Percentiles rank a stretch among this genome's conserved stretches.
Evolutionary conservation across 2,888 invertebrate species (phyloP).

Genomic region (Lasius platythorax): DNA sequence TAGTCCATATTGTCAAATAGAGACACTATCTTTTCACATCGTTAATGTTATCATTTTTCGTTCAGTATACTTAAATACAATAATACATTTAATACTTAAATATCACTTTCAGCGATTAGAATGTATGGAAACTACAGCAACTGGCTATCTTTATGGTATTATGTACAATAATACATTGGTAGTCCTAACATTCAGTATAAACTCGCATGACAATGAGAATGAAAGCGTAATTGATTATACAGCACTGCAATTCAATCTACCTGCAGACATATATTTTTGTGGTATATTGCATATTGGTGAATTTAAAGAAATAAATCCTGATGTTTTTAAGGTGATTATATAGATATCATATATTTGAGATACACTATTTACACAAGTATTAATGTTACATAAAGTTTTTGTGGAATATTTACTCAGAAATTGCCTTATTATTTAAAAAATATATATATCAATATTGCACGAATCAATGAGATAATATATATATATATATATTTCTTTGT

Average conservation of each 20-base stretch:
- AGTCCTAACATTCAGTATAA: conserved; percentile 90
- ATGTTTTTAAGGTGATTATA: conserved; percentile 88
- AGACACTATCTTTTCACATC: conserved; percentile 4
- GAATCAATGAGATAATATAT: not conserved
- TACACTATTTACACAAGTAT: not conserved
- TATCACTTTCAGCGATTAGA: conserved; percentile 89
- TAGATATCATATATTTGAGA: conserved; percentile 83
- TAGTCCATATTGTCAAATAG: conserved; percentile 32
- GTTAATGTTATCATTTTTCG: not conserved
- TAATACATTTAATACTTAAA: not conserved
- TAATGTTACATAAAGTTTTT: conserved; percentile 9
- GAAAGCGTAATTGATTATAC: conserved; percentile 85
- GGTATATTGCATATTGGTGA: conserved; percentile 91
- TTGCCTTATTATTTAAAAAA: not conserved
- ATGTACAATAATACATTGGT: conserved; percentile 91
- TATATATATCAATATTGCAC: not conserved
- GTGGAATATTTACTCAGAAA: not conserved
- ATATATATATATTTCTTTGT: conserved; percentile 15
- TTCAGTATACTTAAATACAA: conserved; percentile 33
- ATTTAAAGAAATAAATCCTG: conserved; percentile 88
- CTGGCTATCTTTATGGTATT: conserved; percentile 92
- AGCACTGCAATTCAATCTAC: conserved; percentile 89
- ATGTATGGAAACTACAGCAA: conserved; percentile 88
- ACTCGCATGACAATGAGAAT: conserved; percentile 87
- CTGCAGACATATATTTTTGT: conserved; percentile 92